A percentile compares a stretch with the other conserved stretches of the same genome.
These are phyloP conservation scores for Malacosoma neustria DNA, from an alignment of 2,888 invertebrate species.

Conservation along the genomic window DNA sequence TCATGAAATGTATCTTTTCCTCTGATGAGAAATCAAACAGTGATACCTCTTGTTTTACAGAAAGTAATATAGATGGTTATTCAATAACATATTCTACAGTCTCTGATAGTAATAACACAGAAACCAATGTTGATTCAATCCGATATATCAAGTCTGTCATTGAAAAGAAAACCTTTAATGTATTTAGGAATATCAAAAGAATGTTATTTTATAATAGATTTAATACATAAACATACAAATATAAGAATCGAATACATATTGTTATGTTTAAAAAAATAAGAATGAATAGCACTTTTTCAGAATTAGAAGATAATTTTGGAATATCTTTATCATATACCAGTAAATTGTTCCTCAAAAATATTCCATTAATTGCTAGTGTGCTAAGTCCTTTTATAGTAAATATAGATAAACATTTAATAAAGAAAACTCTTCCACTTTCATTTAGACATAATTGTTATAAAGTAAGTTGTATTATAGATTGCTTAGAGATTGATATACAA, in stretches of 20 bases:
- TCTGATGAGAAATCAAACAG: too few species aligned
- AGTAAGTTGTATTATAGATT: slow-evolving; percentile 32
- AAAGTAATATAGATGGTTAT: too few species aligned
- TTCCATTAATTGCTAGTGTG: slow-evolving; percentile 15
- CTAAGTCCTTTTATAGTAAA: slow-evolving; percentile 15
- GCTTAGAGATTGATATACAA: slow-evolving; percentile 34
- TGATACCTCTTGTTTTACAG: too few species aligned
- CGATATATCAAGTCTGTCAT: too few species aligned
- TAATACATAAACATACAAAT: not conserved
- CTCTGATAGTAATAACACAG: too few species aligned
- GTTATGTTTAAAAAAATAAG: slow-evolving; percentile 13
- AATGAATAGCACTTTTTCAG: slow-evolving; percentile 14
- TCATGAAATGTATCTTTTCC: too few species aligned
- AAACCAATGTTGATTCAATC: too few species aligned
- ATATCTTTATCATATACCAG: slow-evolving; percentile 8
- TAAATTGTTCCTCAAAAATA: slow-evolving; percentile 12
- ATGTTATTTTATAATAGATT: not conserved
- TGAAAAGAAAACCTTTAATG: not conserved
- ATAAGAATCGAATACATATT: slow-evolving; percentile 5
- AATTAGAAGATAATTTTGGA: slow-evolving; percentile 18
- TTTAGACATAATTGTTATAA: slow-evolving; percentile 21
- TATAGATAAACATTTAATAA: slow-evolving; percentile 10
- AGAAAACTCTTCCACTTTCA: slow-evolving; percentile 17
- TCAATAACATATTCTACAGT: too few species aligned
- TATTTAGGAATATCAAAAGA: not conserved